phyloP scores from a whole-genome alignment of 2,888 invertebrate genomes.

The Azorinus chamasolen region DNA sequence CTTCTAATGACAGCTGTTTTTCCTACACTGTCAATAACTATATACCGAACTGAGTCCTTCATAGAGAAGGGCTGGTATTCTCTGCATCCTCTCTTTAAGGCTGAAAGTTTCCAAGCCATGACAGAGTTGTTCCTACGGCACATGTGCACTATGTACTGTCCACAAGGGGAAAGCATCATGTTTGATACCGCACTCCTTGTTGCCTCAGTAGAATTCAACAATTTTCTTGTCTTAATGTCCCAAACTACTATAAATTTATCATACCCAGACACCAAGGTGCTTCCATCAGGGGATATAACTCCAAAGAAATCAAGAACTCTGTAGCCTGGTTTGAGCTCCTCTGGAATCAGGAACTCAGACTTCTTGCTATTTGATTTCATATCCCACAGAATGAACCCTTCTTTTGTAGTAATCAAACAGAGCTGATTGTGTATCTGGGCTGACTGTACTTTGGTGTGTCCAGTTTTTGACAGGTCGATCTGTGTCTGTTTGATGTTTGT shows the following conservation, averaged over 20 bases:
- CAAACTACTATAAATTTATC: slow-evolving; percentile 65
- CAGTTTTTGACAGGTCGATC: slow-evolving; percentile 23
- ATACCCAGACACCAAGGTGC: slow-evolving; percentile 61
- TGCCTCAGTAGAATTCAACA: slow-evolving; percentile 55
- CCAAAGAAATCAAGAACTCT: slow-evolving; percentile 61
- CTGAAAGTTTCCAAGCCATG: slow-evolving; percentile 61
- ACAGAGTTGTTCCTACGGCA: slow-evolving; percentile 61
- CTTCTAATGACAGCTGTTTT: slow-evolving; percentile 62
- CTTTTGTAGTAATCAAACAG: slow-evolving; percentile 55
- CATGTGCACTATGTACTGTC: slow-evolving; percentile 57
- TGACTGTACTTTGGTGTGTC: slow-evolving; percentile 31
- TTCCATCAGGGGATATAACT: slow-evolving; percentile 56
- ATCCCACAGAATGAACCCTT: slow-evolving; percentile 63
- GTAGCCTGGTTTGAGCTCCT: slow-evolving; percentile 53
- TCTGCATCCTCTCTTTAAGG: slow-evolving; percentile 36
- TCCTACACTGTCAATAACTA: slow-evolving; percentile 43
- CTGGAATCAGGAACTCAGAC: slow-evolving; percentile 53
- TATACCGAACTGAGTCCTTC: slow-evolving; percentile 64
- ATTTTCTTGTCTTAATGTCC: slow-evolving; percentile 49
- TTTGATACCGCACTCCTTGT: slow-evolving; percentile 45
- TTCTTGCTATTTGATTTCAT: slow-evolving; percentile 53
- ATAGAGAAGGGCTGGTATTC: slow-evolving; percentile 62
- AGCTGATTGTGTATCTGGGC: slow-evolving; percentile 35
- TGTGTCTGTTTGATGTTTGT: slow-evolving; percentile 37
- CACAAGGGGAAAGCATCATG: slow-evolving; percentile 52